Conservation (phyloP, 2,888 invertebrate genomes). For the Ephialtes manifestator region DNA sequence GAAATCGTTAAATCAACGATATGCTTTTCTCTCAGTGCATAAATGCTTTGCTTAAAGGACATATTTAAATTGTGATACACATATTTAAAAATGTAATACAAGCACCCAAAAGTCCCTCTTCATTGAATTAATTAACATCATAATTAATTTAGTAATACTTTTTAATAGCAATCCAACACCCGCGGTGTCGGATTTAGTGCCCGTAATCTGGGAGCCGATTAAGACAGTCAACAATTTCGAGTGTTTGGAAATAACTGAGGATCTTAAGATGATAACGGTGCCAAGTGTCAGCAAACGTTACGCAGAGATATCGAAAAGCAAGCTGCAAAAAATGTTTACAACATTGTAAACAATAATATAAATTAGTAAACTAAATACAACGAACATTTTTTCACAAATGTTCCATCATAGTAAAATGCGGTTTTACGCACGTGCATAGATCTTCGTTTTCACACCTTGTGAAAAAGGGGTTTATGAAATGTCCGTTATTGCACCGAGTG, state of each 20-base stretch:
- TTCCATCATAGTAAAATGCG: no score
- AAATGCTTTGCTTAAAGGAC: no score
- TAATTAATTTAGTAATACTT: slow-evolving; percentile 5
- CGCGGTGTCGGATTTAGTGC: slow-evolving; percentile 69
- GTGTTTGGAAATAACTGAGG: slow-evolving; percentile 76
- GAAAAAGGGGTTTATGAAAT: no score
- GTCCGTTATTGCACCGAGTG: no score
- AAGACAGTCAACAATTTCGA: slow-evolving; percentile 64
- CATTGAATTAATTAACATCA: neutral
- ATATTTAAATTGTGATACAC: no score
- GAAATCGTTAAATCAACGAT: no score
- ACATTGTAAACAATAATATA: no score
- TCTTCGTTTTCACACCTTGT: no score
- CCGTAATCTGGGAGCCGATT: slow-evolving; percentile 78
- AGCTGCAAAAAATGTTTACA: slow-evolving; percentile 12
- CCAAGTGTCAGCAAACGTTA: slow-evolving; percentile 64
- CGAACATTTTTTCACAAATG: neutral
- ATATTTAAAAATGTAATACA: no score
- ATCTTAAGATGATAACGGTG: slow-evolving; percentile 73
- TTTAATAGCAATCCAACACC: slow-evolving; percentile 80
- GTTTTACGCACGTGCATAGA: no score
- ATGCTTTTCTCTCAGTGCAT: no score
- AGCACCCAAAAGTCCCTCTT: no score
- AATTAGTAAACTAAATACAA: neutral
- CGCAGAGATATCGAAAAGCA: slow-evolving; percentile 18